Evolutionary conservation across 2,888 invertebrate genomes (phyloP).

Genomic region (Cynaeus angustus): DNA sequence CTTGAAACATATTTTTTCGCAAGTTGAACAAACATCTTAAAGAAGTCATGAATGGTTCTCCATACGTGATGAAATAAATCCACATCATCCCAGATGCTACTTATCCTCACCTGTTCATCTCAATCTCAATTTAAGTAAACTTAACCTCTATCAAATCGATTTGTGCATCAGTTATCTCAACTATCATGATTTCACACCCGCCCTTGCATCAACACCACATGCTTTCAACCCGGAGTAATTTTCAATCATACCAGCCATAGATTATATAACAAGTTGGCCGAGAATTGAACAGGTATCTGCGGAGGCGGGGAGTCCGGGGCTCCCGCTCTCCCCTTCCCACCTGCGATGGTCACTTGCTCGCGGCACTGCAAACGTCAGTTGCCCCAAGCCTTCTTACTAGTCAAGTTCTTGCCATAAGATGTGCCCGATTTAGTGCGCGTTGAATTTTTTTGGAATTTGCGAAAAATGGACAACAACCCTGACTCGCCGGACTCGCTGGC

Average conservation of each 20-base stretch:
- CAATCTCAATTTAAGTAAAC: background rate
- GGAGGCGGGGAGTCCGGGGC: conserved; percentile 55
- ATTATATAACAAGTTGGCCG: conserved; percentile 67
- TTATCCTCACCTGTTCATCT: background rate
- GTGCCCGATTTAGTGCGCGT: conserved; percentile 61
- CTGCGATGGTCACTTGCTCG: conserved; percentile 68
- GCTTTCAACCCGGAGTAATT: conserved; percentile 48
- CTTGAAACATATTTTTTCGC: background rate
- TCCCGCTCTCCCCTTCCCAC: conserved; percentile 58
- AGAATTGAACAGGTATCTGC: conserved; percentile 65
- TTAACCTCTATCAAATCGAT: conserved; percentile 38
- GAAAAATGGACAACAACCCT: conserved; percentile 68
- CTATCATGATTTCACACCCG: conserved; percentile 43
- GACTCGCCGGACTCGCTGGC: conserved; percentile 70
- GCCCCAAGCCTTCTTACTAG: conserved; percentile 69
- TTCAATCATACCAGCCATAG: conserved; percentile 55
- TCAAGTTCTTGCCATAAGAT: conserved; percentile 65
- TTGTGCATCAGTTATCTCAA: conserved; percentile 16
- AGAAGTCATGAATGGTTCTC: background rate
- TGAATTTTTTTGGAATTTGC: conserved; percentile 33
- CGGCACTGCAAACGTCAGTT: conserved; percentile 69
- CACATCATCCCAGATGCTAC: conserved; percentile 3
- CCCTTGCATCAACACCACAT: conserved; percentile 44
- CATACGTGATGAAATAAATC: conserved; percentile 14
- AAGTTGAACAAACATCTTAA: background rate